A percentile compares a stretch with the other conserved stretches of the same genome.
Evolutionary conservation across 1,140 invertebrate species (phyloP).

Genomic region (Diorhabda elongata): DNA sequence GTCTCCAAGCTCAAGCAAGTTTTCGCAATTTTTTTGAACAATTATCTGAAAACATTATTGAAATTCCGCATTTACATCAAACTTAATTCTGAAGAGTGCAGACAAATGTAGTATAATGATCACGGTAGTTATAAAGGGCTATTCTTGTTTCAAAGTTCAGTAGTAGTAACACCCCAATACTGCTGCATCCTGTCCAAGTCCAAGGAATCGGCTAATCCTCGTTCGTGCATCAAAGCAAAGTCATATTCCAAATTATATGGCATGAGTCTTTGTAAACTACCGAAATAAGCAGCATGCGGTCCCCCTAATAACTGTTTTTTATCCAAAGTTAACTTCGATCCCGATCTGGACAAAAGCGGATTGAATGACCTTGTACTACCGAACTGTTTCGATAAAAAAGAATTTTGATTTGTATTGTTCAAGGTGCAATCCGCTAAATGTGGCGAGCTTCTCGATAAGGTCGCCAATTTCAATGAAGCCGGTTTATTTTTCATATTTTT

Average conservation of each 20-base stretch:
- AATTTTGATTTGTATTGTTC: conserved; percentile 21
- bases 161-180: conserved; percentile 82
- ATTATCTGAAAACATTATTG: no score
- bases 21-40: no score
- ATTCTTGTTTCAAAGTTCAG: conserved; percentile 56
- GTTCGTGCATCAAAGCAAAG: conserved; percentile 75
- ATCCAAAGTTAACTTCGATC: conserved; percentile 34
- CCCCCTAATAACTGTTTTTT: conserved; percentile 63
- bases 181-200: conserved; percentile 80
- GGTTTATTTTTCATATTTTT: conserved; percentile 53
- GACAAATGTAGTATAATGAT: no score
- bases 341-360: conserved; percentile 48
- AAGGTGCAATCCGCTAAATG: conserved; percentile 50
- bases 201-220: conserved; percentile 64
- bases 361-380: conserved; percentile 73
- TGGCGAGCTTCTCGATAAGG: conserved; percentile 56
- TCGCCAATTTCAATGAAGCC: conserved; percentile 50
- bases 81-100: no score
- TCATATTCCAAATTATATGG: conserved; percentile 82
- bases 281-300: conserved; percentile 80
- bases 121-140: no score
- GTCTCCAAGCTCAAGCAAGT: no score
- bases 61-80: no score
- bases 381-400: conserved; percentile 70
- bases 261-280: conserved; percentile 75